Conservation (phyloP, 1,140 invertebrate species). For the Rhynchophorus ferrugineus region DNA sequence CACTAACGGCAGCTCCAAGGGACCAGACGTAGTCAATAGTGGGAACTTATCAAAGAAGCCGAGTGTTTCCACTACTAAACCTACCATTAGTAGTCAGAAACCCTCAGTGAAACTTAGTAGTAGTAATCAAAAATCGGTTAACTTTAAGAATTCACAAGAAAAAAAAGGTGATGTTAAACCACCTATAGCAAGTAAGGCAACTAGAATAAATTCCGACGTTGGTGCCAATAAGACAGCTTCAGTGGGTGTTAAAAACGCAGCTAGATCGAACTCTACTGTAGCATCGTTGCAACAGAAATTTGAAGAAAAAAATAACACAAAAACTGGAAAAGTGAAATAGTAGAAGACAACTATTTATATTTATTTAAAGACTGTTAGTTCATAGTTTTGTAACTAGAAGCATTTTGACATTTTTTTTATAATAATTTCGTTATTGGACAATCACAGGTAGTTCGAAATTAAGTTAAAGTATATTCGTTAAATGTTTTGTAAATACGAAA, state of each 20-base stretch:
- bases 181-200: slow-evolving; percentile 28
- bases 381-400: slow-evolving; percentile 1
- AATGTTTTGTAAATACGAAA: slow-evolving; percentile 29
- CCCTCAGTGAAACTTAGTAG: slow-evolving; percentile 24
- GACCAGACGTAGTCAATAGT: slow-evolving; percentile 53
- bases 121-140: slow-evolving; percentile 19
- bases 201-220: slow-evolving; percentile 27
- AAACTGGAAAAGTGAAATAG: slow-evolving; percentile 19
- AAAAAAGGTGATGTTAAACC: slow-evolving; percentile 34
- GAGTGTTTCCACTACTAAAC: slow-evolving; percentile 23
- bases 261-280: slow-evolving; percentile 56
- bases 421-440: not conserved
- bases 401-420: slow-evolving; percentile 5
- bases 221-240: slow-evolving; percentile 40
- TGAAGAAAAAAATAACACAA: slow-evolving; percentile 42
- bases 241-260: slow-evolving; percentile 39
- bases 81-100: slow-evolving; percentile 28
- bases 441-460: not conserved
- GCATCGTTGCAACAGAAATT: slow-evolving; percentile 69
- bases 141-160: slow-evolving; percentile 30
- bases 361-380: slow-evolving; percentile 23
- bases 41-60: slow-evolving; percentile 26
- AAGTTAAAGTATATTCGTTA: slow-evolving; percentile 20
- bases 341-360: slow-evolving; percentile 10
- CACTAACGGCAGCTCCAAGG: slow-evolving; percentile 46